These are phyloP conservation scores for Lycocorax pyrrhopterus DNA, from an alignment of 2,113 vertebrate species.

Conservation along the genomic window DNA sequence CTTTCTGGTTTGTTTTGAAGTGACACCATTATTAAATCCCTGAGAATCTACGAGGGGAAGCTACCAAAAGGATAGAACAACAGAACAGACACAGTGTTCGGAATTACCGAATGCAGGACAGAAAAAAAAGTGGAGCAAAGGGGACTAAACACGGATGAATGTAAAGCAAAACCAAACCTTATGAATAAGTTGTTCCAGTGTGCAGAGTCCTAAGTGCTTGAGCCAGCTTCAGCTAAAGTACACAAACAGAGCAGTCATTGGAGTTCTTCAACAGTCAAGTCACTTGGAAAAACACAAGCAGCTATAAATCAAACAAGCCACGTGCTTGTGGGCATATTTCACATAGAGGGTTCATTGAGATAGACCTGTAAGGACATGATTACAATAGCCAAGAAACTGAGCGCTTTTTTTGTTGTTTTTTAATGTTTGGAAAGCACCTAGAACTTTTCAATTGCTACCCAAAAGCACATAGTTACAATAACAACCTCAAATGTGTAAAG, in stretches of 20 bases:
- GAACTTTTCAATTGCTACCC: background rate
- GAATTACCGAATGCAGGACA: background rate
- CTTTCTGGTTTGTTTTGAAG: background rate
- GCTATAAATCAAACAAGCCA: slow-evolving; percentile 41
- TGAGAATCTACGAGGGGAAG: background rate
- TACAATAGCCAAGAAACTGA: slow-evolving; percentile 34
- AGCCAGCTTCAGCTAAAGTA: slow-evolving; percentile 36
- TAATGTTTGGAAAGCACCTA: slow-evolving; percentile 34
- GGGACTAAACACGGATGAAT: background rate
- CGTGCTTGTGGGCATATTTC: slow-evolving; percentile 31
- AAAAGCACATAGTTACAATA: background rate
- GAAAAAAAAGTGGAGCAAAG: background rate
- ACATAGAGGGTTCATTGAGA: slow-evolving; percentile 35
- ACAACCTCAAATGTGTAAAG: background rate
- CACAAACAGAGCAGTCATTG: slow-evolving; percentile 40
- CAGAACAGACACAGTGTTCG: background rate
- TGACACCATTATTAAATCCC: background rate
- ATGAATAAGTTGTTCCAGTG: slow-evolving; percentile 34
- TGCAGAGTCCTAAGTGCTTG: background rate
- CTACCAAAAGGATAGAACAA: background rate
- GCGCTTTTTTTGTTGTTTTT: background rate
- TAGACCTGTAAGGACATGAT: slow-evolving; percentile 8
- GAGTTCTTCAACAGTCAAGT: slow-evolving; percentile 50
- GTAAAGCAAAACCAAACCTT: slow-evolving; percentile 1
- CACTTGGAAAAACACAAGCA: slow-evolving; percentile 47